Evolutionary conservation across 2,113 vertebrate genomes (phyloP), one percentile per base, ranked within the genome.

Genomic region (Aegithalos caudatus): DNA sequence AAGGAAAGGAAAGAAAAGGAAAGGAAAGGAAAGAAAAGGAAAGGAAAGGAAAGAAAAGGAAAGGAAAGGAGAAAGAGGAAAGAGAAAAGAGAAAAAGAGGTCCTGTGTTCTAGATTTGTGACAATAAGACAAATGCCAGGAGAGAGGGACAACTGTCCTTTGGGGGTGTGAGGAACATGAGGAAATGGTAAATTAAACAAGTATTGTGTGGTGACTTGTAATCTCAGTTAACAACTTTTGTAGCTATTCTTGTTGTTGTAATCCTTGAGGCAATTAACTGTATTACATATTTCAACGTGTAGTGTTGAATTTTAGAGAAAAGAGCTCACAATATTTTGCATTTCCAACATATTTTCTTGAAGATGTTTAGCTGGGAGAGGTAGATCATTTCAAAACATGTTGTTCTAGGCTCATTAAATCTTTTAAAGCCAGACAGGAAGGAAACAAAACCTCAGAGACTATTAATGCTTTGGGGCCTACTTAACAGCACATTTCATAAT

Each of bases 381-480:
- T 69, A 84, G 21, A 69, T 79, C 0, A 50, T 84, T 69, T 89
- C 23, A 78, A 87, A 89, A 64, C 7, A 24, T 64, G n/a, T 65
- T 79, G 22, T 65, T 89, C 33, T 58, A 47, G 27, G 54, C 42
- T 91, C 56, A 82, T 88, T 91, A 93, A 31, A n/a, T 44, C 50
- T 81, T 80, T 74, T 85, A 65, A 92, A 90, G 7, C 19, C 62
- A 73, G 50, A 70, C 10, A 94, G 28, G 48, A 60, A 84, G 35
- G 69, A 92, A 86, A 83, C 19, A 84, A 92, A 94, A 80, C 81
- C n/a, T 85, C 25, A 61, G 85, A 86, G 62, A 77, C 50, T 61
- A 37, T n/a, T 88, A 90, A 70, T 54, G 58, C 35, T 94, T 86
- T 70, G 67, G 29, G 67, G 11, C 19, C 74, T 95, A 51, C 15